Evolutionary conservation across 2,113 vertebrate genomes (phyloP).

Genomic region (Phalacrocorax carbo): DNA sequence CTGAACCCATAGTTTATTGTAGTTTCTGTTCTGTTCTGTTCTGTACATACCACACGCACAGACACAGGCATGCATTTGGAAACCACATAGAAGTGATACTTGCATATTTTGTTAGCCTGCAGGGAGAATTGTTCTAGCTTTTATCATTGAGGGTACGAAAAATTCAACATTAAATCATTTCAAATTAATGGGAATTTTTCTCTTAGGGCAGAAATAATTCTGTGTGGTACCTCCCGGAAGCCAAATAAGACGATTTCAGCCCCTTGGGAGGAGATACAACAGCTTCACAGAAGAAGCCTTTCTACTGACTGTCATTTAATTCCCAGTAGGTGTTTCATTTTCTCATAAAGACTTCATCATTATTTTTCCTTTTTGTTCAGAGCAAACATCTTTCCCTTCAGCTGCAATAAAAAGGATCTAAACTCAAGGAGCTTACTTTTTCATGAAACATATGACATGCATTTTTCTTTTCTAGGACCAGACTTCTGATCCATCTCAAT

Average conservation of each 20-base stretch:
- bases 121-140: slow-evolving; percentile 9
- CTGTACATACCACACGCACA: background rate
- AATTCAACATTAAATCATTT: slow-evolving; percentile 20
- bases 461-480: background rate
- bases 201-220: slow-evolving; percentile 27
- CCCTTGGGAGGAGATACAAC: slow-evolving; percentile 15
- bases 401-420: background rate
- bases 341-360: slow-evolving; percentile 18
- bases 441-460: background rate
- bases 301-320: slow-evolving; percentile 18
- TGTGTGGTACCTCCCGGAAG: background rate
- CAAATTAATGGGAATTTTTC: slow-evolving; percentile 31
- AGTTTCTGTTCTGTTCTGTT: background rate
- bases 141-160: background rate
- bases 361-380: slow-evolving; percentile 12
- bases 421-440: background rate
- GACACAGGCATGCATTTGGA: background rate
- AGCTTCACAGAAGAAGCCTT: slow-evolving; percentile 16
- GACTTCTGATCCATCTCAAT: background rate
- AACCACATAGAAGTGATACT: background rate
- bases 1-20: background rate
- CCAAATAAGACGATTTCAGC: slow-evolving; percentile 14
- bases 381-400: slow-evolving; percentile 17
- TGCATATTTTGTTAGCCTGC: background rate
- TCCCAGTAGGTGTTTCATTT: slow-evolving; percentile 41